Evolutionary conservation across 2,113 vertebrate species (phyloP).

Genomic region (Eptatretus burgeri): DNA sequence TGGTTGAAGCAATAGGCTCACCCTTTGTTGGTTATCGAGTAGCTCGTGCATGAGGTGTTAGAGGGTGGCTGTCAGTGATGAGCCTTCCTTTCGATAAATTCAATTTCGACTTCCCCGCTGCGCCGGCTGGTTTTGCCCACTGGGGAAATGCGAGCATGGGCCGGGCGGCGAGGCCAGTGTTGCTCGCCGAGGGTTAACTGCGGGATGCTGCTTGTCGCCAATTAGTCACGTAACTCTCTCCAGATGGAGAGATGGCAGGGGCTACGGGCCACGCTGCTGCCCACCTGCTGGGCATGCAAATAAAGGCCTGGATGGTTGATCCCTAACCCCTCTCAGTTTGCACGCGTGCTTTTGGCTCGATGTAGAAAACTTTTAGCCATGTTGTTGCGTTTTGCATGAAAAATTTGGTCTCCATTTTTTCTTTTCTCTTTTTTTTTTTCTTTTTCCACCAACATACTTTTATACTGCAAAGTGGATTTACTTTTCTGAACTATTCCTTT

Average conservation of each 20-base stretch:
- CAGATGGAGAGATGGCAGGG: background rate
- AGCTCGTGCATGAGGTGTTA: too few species aligned
- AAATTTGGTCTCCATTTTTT: conserved; percentile 8
- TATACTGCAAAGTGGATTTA: background rate
- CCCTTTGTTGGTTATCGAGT: too few species aligned
- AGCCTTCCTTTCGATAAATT: too few species aligned
- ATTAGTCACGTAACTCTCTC: conserved; percentile 5
- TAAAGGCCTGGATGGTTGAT: too few species aligned
- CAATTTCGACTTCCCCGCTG: too few species aligned
- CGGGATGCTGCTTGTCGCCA: conserved; percentile 3
- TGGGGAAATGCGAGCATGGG: background rate
- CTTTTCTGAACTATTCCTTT: background rate
- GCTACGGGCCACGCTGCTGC: too few species aligned
- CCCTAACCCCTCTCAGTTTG: too few species aligned
- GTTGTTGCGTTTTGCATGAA: conserved; percentile 10
- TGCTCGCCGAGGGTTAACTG: background rate
- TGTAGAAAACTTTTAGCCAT: conserved; percentile 11
- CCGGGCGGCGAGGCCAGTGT: background rate
- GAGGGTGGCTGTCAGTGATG: too few species aligned
- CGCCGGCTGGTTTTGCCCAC: too few species aligned
- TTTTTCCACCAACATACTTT: conserved; percentile 8
- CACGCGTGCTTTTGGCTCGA: too few species aligned
- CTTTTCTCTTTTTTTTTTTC: conserved; percentile 10
- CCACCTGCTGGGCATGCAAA: too few species aligned
- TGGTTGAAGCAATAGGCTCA: too few species aligned